Base-by-base conservation (phyloP, 1,140 invertebrate genomes). In the Telenomus remus region DNA sequence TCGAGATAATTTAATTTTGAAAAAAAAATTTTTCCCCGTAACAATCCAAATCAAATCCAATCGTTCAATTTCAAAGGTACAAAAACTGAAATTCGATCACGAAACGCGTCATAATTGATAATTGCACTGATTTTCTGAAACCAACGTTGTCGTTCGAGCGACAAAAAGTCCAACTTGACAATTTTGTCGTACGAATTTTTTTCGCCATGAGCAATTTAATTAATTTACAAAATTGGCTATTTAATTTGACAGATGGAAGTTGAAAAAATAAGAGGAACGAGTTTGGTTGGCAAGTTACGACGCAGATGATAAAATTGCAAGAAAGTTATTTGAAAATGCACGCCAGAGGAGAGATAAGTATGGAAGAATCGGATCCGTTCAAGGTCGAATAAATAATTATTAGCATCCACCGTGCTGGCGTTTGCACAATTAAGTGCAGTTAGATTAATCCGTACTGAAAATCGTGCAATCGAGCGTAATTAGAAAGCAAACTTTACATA, bases 381-480 rank as follows among this genome's bases (percentile, higher is more conserved):
- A 78, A 78, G 76, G 76, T 54, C 65, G 65, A 61, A 70, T 72
- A 69, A 70, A 78, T 77, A 78, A 78, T 74, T 65, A 78, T 78
- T 72, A 74, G 76, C 69, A 65, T 70, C 59, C 68, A 77, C 14
- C 53, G 63, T 54, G 48, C 51, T 47, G 57, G 68, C 74, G 68
- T 72, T 77, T 64, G 68, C 51, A 78, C 70, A 74, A 78, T 78
- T 70, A 74, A 78, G 76, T 70, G 76, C 76, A 78, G 76, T 78
- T 78, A 78, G 76, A 78, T 74, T 73, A 78, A 78, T 78, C 65
- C 70, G 76, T 64, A 78, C 61, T 73, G 70, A 78, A 78, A 78
- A 78, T 78, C 70, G 65, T 69, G 75, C 75, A 56, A 77, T 72
- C 68, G 68, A 54, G 70, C 56, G 70, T 73, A 78, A 78, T 78